Base-by-base conservation (phyloP, 2,888 invertebrate genomes). In the Pristionchus japonicus region DNA sequence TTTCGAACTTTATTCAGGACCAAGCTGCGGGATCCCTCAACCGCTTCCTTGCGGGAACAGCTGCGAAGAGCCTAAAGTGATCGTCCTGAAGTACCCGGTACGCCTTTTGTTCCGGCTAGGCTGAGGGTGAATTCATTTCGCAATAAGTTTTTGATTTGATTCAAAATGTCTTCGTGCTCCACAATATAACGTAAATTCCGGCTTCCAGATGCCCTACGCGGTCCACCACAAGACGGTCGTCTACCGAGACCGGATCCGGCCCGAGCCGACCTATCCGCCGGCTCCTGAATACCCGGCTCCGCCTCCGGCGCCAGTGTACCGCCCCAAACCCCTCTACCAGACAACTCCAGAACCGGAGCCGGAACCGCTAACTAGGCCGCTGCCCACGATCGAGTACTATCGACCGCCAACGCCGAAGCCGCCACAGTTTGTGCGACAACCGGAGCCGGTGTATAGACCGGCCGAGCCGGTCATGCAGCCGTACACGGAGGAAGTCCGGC, bases 221-320 rank as follows among this genome's bases (percentile, higher is more conserved):
- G 77, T 77, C 27, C 77, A 77, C 47, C 77, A 77, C 43, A 77
- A 77, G 43, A 77, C 77, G n/a, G 77, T 77, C 77, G 77, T 77
- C 43, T 77, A 77, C 27, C 43, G 77, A 13, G 77, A 77, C 43
- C 23, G 23, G 0, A n/a, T 27, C 27, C 43, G 43, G 17, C 77
- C 77, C n/a, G 31, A 67, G 31, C 31, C 34, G 3, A 31, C 67
- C 67, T 34, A 31, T 9, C 6, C n/a, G n/a, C 77, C 77, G 31
- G 40, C 77, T 27, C 43, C 40, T 3, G 15, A 40, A 40, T 74
- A 74, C 74, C 77, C 77, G 31, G 40, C 77, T 27, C 43, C 40
- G 9, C 9, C 23, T n/a, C 77, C 77, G n/a, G 77, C 23, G 13
- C 77, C 77, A 2, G 43, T 27, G 15, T 74, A 74, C 37, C 67